Evolutionary conservation across 2,888 invertebrate genomes (phyloP).

Genomic region (Caenorhabditis sinica): DNA sequence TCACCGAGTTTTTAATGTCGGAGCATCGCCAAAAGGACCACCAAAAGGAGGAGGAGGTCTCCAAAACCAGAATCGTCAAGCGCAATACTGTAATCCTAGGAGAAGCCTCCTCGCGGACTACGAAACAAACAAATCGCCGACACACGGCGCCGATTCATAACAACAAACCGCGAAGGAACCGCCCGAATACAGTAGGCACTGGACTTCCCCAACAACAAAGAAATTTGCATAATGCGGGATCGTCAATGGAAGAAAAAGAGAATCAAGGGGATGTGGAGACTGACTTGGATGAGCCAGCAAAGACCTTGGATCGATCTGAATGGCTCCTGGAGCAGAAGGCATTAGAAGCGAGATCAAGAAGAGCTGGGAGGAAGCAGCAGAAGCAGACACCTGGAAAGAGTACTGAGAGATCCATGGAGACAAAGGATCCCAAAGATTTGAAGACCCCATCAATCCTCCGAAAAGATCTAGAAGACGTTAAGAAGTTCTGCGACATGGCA

Average conservation of each 20-base stretch:
- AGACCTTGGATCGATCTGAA: slow-evolving; percentile 20
- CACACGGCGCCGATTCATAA: slow-evolving; percentile 66
- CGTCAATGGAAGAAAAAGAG: slow-evolving; percentile 64
- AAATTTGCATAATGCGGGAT: slow-evolving; percentile 1
- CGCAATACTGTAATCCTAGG: slow-evolving; percentile 43
- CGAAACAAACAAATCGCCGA: slow-evolving; percentile 48
- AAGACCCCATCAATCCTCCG: slow-evolving; percentile 1
- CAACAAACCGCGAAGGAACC: slow-evolving; percentile 57
- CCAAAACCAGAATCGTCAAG: slow-evolving; percentile 24
- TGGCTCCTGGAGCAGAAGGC: slow-evolving; percentile 58
- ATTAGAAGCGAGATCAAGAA: slow-evolving; percentile 42
- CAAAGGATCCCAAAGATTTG: not conserved
- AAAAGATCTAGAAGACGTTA: slow-evolving; percentile 41
- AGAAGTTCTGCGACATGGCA: slow-evolving; percentile 52
- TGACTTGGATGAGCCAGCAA: slow-evolving; percentile 24
- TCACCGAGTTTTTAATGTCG: slow-evolving; percentile 48
- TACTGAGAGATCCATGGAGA: slow-evolving; percentile 30
- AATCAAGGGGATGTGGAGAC: slow-evolving; percentile 58
- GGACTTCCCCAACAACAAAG: slow-evolving; percentile 57
- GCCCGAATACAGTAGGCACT: slow-evolving; percentile 68
- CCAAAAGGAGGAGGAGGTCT: not conserved
- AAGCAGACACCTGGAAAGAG: not conserved
- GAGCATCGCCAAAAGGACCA: slow-evolving; percentile 41
- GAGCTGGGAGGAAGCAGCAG: slow-evolving; percentile 35
- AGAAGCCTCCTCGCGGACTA: not conserved